phyloP scores from a whole-genome alignment of 2,888 invertebrate species.

The Apodemia arnacis region DNA sequence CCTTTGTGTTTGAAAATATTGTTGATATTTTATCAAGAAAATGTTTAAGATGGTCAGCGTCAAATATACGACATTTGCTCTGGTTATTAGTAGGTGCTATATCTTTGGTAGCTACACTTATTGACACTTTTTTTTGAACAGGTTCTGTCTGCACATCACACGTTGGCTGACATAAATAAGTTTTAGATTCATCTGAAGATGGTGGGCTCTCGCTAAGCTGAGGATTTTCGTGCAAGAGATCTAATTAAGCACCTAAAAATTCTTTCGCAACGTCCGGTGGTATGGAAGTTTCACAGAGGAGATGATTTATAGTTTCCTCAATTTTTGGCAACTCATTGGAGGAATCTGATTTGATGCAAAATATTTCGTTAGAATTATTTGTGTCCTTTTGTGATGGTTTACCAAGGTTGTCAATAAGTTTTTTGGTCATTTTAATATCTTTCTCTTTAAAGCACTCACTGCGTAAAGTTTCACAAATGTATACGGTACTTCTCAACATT shows the following conservation, averaged over 20 bases:
- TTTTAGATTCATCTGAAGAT: conserved; percentile 86
- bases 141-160: conserved; percentile 89
- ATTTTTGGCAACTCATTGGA: conserved; percentile 89
- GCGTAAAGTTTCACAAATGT: conserved; percentile 88
- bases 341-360: conserved; percentile 85
- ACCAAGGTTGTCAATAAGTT: conserved; percentile 89
- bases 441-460: conserved; percentile 87
- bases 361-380: conserved; percentile 66
- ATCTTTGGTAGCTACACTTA: conserved; percentile 87
- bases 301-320: conserved; percentile 89
- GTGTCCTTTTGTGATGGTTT: conserved; percentile 82
- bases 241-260: conserved; percentile 89
- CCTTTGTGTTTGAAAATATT: conserved; percentile 86
- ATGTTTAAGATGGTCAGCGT: conserved; percentile 89
- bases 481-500: conserved; percentile 90
- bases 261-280: conserved; percentile 89
- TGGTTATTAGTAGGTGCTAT: conserved; percentile 51
- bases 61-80: conserved; percentile 75
- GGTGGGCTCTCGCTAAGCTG: conserved; percentile 85
- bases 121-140: conserved; percentile 88
- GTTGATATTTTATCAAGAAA: conserved; percentile 90
- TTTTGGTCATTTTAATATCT: conserved; percentile 90
- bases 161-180: conserved; percentile 59
- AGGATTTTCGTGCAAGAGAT: conserved; percentile 87
- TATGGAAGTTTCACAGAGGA: conserved; percentile 89